Conservation (phyloP, 2,113 vertebrate species). For the Butastur rufipennis region DNA sequence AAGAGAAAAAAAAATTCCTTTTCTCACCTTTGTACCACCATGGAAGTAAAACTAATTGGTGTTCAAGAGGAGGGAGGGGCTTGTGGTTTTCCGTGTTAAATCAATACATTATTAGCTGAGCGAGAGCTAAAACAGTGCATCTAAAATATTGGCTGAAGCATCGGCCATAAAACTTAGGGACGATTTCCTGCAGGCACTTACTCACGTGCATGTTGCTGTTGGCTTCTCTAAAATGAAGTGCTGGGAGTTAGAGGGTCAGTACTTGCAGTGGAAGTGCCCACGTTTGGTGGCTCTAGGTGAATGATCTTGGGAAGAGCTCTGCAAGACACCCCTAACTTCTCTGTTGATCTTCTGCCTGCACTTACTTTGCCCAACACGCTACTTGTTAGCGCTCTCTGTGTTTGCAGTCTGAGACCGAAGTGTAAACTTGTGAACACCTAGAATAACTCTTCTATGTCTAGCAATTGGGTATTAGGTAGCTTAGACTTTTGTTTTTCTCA, state of each 20-base stretch:
- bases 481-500: not conserved
- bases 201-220: not conserved
- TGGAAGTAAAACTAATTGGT: not conserved
- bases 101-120: not conserved
- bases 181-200: not conserved
- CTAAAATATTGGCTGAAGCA: not conserved
- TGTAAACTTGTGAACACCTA: not conserved
- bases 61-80: not conserved
- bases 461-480: not conserved
- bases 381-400: not conserved
- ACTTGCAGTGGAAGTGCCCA: fast-evolving
- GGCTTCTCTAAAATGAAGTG: not conserved
- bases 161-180: not conserved
- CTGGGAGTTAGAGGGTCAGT: not conserved
- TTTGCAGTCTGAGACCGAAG: not conserved
- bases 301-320: not conserved
- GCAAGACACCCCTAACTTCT: not conserved
- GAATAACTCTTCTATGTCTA: not conserved
- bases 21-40: not conserved
- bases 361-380: not conserved
- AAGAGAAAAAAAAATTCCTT: not conserved
- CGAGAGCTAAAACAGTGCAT: not conserved
- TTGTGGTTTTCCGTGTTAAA: not conserved
- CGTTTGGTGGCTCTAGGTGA: not conserved
- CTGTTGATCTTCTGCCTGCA: not conserved